These are phyloP conservation scores for Azemiops feae DNA, from an alignment of 2,113 vertebrate genomes.

Conservation along the genomic window DNA sequence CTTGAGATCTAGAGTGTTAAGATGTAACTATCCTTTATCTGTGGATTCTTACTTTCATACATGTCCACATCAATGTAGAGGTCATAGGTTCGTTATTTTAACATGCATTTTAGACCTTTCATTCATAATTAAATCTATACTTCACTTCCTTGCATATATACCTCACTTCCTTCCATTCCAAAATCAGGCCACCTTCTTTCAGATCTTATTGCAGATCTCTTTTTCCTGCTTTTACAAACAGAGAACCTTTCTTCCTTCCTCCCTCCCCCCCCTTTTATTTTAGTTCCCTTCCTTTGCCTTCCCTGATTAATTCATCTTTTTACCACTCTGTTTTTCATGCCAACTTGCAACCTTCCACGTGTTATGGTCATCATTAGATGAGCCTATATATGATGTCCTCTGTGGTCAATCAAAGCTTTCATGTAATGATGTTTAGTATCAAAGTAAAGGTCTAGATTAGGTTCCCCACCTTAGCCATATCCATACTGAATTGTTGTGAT, in stretches of 20 bases:
- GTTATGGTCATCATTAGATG: background rate
- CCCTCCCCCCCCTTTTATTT: background rate
- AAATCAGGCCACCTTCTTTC: background rate
- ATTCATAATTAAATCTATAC: background rate
- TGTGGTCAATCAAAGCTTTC: background rate
- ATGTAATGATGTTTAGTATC: background rate
- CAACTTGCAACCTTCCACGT: background rate
- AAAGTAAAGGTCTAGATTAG: background rate
- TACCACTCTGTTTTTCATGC: background rate
- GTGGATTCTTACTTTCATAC: background rate
- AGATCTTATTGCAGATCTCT: background rate
- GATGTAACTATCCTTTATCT: background rate
- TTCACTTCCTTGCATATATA: background rate
- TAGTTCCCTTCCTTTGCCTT: background rate
- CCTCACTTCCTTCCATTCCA: background rate
- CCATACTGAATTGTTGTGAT: background rate
- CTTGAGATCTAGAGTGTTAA: background rate
- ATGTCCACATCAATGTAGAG: background rate
- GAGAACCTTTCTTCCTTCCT: background rate
- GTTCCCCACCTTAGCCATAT: background rate
- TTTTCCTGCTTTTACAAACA: background rate
- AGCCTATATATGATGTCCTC: background rate
- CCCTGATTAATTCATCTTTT: background rate
- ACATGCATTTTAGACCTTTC: background rate
- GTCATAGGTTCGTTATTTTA: background rate